Evolutionary conservation across 1,140 invertebrate genomes (phyloP), one percentile per base, ranked within the genome.

Genomic region (Drosophila carrolli): DNA sequence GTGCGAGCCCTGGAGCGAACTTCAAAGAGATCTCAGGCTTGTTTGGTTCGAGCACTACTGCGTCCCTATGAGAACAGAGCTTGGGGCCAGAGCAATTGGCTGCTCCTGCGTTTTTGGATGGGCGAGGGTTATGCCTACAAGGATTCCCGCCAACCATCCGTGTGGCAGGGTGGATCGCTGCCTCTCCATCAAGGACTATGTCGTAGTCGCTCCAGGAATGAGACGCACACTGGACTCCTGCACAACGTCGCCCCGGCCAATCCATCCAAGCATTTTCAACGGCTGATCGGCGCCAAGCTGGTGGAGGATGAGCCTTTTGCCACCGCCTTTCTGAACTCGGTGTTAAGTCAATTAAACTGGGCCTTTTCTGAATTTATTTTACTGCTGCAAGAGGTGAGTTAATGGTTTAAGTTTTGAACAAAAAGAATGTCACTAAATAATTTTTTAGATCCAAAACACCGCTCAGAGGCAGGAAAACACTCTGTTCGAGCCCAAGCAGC

Each of bases 41-140:
- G 92, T 8, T 94, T 97, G 93, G 94, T 97, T 0, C 93, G 94
- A 14, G 94, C 95, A 66, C 91, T 97, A 23, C 92, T 97, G 9
- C 94, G 95, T 16, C 96, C 97, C 1, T 97, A 97, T 88, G 96
- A 97, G 85, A 96, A 96, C 80, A 93, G 96, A 35, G 96, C 96
- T 0, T 97, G 97, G 97, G 96, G 96, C 0, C 96, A 97, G 77
- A 96, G 96, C 35, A 97, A 97, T 92, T 97, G 96, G 96, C 95
- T 97, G 47, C 91, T 98, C 6, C 95, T 97, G 5, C 93, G 96
- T 60, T 96, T 97, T 76, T 98, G 97, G 97, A 94, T 97, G 92
- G 97, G 97, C 1, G 94, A 95, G 83, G 97, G 96, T 0, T 97
- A 96, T 93, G 96, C 95, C 0, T 97, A 96, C 92, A 94, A 96